Percentiles rank a stretch among this genome's conserved stretches.
Conservation (phyloP, 1,140 invertebrate species). For the Eubasilissa regina region DNA sequence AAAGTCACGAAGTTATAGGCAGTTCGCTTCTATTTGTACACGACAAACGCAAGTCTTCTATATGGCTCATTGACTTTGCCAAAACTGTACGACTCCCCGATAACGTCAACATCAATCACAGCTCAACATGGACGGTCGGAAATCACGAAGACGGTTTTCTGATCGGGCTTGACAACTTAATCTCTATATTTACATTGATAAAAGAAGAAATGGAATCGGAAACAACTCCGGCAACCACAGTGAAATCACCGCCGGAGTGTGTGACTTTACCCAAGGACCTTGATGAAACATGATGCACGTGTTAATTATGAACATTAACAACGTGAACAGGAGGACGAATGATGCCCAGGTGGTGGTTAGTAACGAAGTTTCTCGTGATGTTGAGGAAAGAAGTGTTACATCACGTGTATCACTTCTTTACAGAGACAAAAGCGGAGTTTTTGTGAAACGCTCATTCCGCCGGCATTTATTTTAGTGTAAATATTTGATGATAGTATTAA, state of each 20-base stretch:
- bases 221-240: not conserved
- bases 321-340: slow-evolving; percentile 5
- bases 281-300: slow-evolving; percentile 50
- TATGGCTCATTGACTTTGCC: slow-evolving; percentile 99
- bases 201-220: slow-evolving; percentile 68
- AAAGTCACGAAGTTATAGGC: slow-evolving; percentile 95
- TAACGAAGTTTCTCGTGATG: not conserved
- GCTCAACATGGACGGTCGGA: slow-evolving; percentile 92
- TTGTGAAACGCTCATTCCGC: not conserved
- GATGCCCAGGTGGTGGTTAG: not conserved
- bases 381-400: not conserved
- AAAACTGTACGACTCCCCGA: slow-evolving; percentile 91
- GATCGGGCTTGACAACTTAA: slow-evolving; percentile 94
- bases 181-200: slow-evolving; percentile 85
- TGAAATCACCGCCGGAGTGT: slow-evolving; percentile 18
- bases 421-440: not conserved
- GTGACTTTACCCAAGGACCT: slow-evolving; percentile 35
- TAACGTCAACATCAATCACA: slow-evolving; percentile 84
- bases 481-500: slow-evolving; percentile 38
- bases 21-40: slow-evolving; percentile 97
- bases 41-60: slow-evolving; percentile 87
- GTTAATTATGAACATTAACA: slow-evolving; percentile 16
- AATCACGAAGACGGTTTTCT: slow-evolving; percentile 99
- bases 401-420: not conserved
- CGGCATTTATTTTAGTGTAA: slow-evolving; percentile 44